phyloP scores from a whole-genome alignment of 2,888 invertebrate genomes.

The Pterostichus madidus region DNA sequence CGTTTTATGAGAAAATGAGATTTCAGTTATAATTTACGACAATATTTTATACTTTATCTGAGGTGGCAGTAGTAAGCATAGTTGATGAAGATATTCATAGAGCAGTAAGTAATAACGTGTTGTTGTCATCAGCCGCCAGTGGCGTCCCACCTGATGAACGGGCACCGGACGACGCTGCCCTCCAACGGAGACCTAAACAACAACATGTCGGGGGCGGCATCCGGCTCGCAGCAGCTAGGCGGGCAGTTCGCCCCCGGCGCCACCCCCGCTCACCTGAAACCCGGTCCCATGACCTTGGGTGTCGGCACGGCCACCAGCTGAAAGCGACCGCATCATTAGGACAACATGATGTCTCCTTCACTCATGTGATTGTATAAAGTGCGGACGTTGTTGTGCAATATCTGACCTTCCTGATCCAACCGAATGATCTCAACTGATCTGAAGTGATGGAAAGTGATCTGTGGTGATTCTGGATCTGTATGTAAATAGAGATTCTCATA shows the following conservation, averaged over 20 bases:
- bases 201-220: slow-evolving; percentile 81
- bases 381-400: slow-evolving; percentile 61
- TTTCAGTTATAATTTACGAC: too few relatives aligned
- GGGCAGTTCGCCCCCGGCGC: slow-evolving; percentile 72
- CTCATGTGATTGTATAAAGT: slow-evolving; percentile 12
- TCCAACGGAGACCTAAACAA: slow-evolving; percentile 84
- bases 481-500: slow-evolving; percentile 37
- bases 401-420: neutral
- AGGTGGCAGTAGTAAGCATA: too few relatives aligned
- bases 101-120: neutral
- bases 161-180: slow-evolving; percentile 74
- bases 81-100: neutral
- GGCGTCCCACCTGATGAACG: slow-evolving; percentile 80
- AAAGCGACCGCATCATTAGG: slow-evolving; percentile 76
- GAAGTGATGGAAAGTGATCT: slow-evolving; percentile 2
- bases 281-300: slow-evolving; percentile 79
- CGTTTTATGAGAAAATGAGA: too few relatives aligned
- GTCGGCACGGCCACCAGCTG: slow-evolving; percentile 80
- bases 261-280: slow-evolving; percentile 76
- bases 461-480: neutral
- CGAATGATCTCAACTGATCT: neutral
- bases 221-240: slow-evolving; percentile 72
- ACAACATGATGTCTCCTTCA: slow-evolving; percentile 7
- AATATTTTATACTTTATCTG: too few relatives aligned
- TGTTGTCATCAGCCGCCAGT: slow-evolving; percentile 72